Evolutionary conservation across 2,797 vertebrate species (phyloP).

Genomic region (Morus bassanus): DNA sequence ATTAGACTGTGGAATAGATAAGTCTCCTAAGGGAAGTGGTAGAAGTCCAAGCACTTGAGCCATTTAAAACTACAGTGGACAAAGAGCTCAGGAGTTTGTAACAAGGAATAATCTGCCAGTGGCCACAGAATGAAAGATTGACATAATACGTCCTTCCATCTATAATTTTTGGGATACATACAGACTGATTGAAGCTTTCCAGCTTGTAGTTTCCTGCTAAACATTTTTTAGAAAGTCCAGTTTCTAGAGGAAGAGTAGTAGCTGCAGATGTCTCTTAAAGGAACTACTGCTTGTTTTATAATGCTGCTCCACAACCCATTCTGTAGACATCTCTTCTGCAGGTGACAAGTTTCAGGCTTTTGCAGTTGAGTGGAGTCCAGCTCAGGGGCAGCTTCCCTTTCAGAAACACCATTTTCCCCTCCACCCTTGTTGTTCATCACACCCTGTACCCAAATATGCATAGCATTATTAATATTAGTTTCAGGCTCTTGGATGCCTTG

Average conservation of each 20-base stretch:
- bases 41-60: conserved; percentile 16
- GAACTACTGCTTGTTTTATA: neutral
- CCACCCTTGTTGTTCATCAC: neutral
- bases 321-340: neutral
- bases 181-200: neutral
- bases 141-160: neutral
- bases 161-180: neutral
- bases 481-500: neutral
- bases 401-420: neutral
- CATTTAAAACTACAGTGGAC: neutral
- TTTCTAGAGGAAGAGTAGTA: neutral
- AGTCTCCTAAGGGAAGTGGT: neutral
- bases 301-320: neutral
- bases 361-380: neutral
- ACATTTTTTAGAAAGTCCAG: neutral
- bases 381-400: neutral
- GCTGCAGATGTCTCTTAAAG: neutral
- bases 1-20: conserved; percentile 34
- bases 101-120: neutral
- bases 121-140: neutral
- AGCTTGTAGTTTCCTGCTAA: neutral
- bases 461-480: neutral
- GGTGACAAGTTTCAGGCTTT: neutral
- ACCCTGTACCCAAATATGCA: neutral
- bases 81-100: neutral